phyloP scores from a whole-genome alignment of 2,113 vertebrate species.

The Leptobrachium ailaonicum region DNA sequence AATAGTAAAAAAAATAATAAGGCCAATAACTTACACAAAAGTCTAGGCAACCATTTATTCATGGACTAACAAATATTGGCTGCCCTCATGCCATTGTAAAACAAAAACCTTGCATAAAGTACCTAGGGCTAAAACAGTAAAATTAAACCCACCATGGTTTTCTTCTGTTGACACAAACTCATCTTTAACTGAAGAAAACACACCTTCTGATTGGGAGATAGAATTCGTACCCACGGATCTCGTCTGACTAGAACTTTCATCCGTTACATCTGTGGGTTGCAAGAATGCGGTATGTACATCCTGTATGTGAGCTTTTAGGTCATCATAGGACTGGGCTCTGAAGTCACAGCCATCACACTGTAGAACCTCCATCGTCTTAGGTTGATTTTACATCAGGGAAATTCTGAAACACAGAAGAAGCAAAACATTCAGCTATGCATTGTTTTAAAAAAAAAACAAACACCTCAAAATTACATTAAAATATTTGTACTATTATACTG shows the following conservation, averaged over 20 bases:
- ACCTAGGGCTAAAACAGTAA: not conserved
- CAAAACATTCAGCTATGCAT: not conserved
- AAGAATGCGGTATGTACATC: slow-evolving; percentile 96
- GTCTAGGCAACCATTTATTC: not conserved
- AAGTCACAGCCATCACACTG: slow-evolving; percentile 98
- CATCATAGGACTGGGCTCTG: slow-evolving; percentile 91
- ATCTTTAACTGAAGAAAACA: slow-evolving; percentile 81
- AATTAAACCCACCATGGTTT: slow-evolving; percentile 77
- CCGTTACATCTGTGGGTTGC: slow-evolving; percentile 90
- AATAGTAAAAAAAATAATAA: no score
- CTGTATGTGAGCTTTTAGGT: slow-evolving; percentile 94
- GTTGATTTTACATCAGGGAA: slow-evolving; percentile 87
- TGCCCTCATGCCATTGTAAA: not conserved
- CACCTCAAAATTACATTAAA: no score
- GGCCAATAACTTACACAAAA: not conserved
- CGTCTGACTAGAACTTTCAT: slow-evolving; percentile 68
- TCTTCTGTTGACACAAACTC: slow-evolving; percentile 81
- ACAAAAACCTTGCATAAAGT: not conserved
- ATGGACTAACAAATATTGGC: not conserved
- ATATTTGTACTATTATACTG: no score
- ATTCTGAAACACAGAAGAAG: slow-evolving; percentile 62
- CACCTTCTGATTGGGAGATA: slow-evolving; percentile 81
- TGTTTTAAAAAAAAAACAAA: not conserved
- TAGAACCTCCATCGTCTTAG: slow-evolving; percentile 89
- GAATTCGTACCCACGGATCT: slow-evolving; percentile 77